Conservation (phyloP, 2,797 vertebrate genomes). For the Danio jaintianensis region DNA sequence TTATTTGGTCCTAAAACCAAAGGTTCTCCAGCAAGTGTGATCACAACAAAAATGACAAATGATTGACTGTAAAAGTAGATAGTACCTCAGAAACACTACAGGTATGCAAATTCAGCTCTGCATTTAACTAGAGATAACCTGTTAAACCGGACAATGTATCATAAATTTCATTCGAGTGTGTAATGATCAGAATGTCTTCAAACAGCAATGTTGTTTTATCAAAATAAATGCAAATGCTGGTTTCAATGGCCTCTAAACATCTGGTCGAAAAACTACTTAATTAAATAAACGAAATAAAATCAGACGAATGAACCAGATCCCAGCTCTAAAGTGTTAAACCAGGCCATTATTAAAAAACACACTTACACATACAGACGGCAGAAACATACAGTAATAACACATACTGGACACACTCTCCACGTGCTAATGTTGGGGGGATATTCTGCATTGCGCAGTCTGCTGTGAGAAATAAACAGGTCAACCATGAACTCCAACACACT, state of each 20-base stretch:
- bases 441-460: not conserved
- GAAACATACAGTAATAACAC: conserved; percentile 17
- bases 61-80: conserved; percentile 23
- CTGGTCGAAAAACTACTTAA: not conserved
- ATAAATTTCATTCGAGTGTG: not conserved
- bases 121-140: not conserved
- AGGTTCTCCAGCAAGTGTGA: conserved; percentile 30
- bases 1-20: conserved; percentile 58
- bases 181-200: not conserved
- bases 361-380: conserved; percentile 43
- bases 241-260: conserved; percentile 2
- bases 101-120: conserved; percentile 19
- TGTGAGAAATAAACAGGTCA: conserved; percentile 30
- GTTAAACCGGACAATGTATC: not conserved
- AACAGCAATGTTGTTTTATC: conserved; percentile 7
- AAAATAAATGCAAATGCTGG: not conserved
- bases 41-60: conserved; percentile 10
- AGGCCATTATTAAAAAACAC: conserved; percentile 44
- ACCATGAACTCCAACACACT: not conserved
- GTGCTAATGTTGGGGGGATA: conserved; percentile 7
- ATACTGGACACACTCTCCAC: conserved; percentile 12
- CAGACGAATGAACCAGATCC: conserved; percentile 14
- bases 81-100: conserved; percentile 32
- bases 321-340: conserved; percentile 20
- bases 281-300: conserved; percentile 29